These are phyloP conservation scores for Meriones psammophilus DNA, from an alignment of 2,797 vertebrate genomes.

Conservation along the genomic window DNA sequence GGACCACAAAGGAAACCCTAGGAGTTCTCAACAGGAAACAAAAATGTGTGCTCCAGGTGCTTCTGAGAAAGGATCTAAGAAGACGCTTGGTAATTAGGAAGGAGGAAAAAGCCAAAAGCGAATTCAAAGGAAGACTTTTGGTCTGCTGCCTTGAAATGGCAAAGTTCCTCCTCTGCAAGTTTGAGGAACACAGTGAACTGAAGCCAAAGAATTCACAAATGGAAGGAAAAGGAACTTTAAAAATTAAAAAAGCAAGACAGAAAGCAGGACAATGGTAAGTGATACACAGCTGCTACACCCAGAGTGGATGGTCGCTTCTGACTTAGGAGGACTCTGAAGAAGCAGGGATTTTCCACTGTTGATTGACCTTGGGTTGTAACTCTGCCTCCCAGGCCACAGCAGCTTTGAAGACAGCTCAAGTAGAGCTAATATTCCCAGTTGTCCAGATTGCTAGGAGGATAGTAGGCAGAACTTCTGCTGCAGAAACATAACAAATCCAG, in stretches of 20 bases:
- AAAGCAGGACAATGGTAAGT: neutral
- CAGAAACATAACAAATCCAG: rapidly evolving
- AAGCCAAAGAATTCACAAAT: slow-evolving; percentile 55
- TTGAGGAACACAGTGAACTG: neutral
- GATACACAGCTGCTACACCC: neutral
- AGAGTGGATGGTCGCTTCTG: neutral
- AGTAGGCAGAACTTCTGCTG: neutral
- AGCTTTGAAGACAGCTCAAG: neutral
- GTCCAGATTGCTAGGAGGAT: too few relatives aligned
- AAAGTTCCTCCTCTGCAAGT: slow-evolving; percentile 56
- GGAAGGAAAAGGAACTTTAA: slow-evolving; percentile 8
- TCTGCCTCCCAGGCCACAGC: neutral
- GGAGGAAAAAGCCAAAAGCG: slow-evolving; percentile 36
- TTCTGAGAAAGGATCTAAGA: slow-evolving; percentile 39
- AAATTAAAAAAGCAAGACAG: neutral
- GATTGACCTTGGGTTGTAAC: neutral
- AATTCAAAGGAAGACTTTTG: neutral
- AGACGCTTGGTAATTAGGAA: slow-evolving; percentile 27
- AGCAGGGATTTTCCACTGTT: neutral
- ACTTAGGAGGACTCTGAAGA: neutral
- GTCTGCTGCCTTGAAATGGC: neutral
- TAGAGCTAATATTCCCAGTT: neutral
- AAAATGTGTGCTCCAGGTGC: rapidly evolving
- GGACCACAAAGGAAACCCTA: neutral
- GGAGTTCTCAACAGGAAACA: neutral